Base-by-base conservation (phyloP, 2,888 invertebrate genomes). In the Meliscaeva auricollis region DNA sequence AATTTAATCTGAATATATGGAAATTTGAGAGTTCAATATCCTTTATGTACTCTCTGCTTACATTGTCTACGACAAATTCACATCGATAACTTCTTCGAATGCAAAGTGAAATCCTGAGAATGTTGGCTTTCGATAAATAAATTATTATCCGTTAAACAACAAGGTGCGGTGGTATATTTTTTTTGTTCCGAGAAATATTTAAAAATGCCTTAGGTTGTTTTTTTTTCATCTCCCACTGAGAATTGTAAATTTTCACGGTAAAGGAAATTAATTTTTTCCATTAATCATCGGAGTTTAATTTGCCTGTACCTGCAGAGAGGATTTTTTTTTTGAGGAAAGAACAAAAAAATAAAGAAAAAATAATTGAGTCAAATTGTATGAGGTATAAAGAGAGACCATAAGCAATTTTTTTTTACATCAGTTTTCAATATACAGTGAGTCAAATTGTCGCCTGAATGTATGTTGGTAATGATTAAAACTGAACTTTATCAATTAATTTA, bases 11-110 rank as follows among this genome's bases (percentile, higher is more conserved):
- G 68, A 73, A 62, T 68, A 73, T 62, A 77, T 77, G 58, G 60
- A 73, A 62, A 60, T 68, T 7, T 46, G 48, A 62, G 82, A 62
- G 82, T 76, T 82, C 72, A 82, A 76, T 66, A 82, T 76, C 60
- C 60, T 82, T 38, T 60, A 8, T 2, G 35, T 7, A 44, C 13
- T 52, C 13, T 52, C 13, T 9, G 6, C 35, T 35, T 3, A 3
- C 3, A 35, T 20, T 20, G 35, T 58, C 20, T 58, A 13, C 58
- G 0, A 38, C 20, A 2, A 46, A 38, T 38, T 11, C n/a, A 5
- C 8, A 38, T 8, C 22, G n/a, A 44, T 26, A 41, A 44, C 30
- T 3, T 30, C 3, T 70, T 60, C 15, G n/a, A 38, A 56, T 52
- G 54, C 32, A 9, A 60, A 22, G 32, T 32, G 66, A 32, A 66